Conservation (phyloP, 1,140 invertebrate genomes). For the Drosophila arizonae region DNA sequence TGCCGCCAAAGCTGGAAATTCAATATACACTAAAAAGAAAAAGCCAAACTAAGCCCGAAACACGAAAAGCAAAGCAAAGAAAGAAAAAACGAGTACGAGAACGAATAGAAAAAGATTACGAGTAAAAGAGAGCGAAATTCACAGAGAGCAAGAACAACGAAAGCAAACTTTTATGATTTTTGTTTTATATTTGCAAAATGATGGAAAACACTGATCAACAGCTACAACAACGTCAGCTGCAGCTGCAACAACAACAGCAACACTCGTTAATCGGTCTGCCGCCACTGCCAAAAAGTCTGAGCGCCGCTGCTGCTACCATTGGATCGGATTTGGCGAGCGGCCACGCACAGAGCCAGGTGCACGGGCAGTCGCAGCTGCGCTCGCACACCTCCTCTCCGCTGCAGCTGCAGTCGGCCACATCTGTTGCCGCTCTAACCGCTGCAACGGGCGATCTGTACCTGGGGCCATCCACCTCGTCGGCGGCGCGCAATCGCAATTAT, state of each 20-base stretch:
- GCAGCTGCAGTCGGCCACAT: constrained; percentile 23
- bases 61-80: constrained; percentile 1
- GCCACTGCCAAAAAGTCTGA: constrained; percentile 92
- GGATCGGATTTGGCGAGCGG: constrained; percentile 58
- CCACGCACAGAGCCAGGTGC: constrained; percentile 29
- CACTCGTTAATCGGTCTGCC: constrained; percentile 86
- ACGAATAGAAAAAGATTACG: not conserved
- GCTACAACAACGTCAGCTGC: constrained; percentile 41
- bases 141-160: constrained; percentile 21
- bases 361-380: constrained; percentile 17
- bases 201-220: constrained; percentile 65
- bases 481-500: constrained; percentile 58
- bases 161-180: not conserved
- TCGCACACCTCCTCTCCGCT: constrained; percentile 47
- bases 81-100: not conserved
- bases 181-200: constrained; percentile 31
- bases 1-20: constrained; percentile 99
- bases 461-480: constrained; percentile 73
- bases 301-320: constrained; percentile 86
- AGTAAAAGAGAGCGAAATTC: constrained; percentile 2
- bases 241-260: constrained; percentile 18
- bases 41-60: not conserved
- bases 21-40: constrained; percentile 87
- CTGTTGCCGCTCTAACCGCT: constrained; percentile 54
- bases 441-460: constrained; percentile 68